phyloP scores from a whole-genome alignment of 2,888 invertebrate genomes.

The Leuctra nigra region DNA sequence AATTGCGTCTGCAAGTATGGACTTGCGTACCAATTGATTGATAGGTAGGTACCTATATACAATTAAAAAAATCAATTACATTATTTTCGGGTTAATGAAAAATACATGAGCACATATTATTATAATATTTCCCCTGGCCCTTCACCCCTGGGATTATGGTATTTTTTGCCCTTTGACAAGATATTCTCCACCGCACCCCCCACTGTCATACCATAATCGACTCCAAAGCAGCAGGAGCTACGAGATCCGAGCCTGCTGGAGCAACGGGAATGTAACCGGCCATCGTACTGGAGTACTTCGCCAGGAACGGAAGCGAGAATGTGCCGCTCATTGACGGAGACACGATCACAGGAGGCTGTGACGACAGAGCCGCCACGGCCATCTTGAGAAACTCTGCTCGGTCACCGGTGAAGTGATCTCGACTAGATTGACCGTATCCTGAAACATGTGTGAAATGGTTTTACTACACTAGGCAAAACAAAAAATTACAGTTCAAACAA shows the following conservation, averaged over 20 bases:
- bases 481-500: too few species aligned
- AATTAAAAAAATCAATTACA: too few species aligned
- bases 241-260: conserved; percentile 36
- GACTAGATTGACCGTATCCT: conserved; percentile 36
- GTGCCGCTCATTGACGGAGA: conserved; percentile 45
- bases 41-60: too few species aligned
- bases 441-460: too few species aligned
- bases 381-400: conserved; percentile 34
- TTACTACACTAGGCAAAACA: too few species aligned
- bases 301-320: conserved; percentile 40
- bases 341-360: conserved; percentile 39
- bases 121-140: too few species aligned
- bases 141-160: too few species aligned
- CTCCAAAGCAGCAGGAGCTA: conserved; percentile 15
- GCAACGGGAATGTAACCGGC: conserved; percentile 42
- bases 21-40: too few species aligned
- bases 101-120: neutral
- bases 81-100: neutral
- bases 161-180: too few species aligned
- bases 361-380: conserved; percentile 33
- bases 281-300: conserved; percentile 35
- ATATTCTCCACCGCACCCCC: too few species aligned
- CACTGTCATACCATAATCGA: conserved; percentile 21
- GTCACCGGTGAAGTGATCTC: conserved; percentile 24
- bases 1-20: too few species aligned